Conservation (phyloP, 2,113 vertebrate genomes). For the Strix aluco region DNA sequence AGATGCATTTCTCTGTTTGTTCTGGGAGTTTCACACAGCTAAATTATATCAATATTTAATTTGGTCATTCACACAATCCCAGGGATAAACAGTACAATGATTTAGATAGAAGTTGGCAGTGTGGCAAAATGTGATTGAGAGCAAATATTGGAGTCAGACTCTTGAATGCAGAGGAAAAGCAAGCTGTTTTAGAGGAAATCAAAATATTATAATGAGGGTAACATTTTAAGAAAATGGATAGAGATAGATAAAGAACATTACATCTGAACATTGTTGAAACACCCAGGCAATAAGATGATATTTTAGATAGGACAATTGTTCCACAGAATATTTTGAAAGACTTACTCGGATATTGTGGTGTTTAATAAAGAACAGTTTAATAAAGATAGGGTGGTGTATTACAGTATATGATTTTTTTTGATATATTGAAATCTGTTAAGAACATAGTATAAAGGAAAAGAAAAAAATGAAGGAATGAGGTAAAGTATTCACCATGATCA, state of each 20-base stretch:
- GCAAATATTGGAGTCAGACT: background rate
- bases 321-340: background rate
- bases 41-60: background rate
- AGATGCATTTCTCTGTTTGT: background rate
- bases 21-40: background rate
- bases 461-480: background rate
- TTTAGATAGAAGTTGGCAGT: background rate
- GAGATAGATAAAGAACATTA: background rate
- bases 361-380: background rate
- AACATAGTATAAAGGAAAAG: background rate
- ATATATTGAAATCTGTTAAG: background rate
- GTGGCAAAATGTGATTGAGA: background rate
- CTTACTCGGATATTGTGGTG: background rate
- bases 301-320: background rate
- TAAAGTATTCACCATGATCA: background rate
- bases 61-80: background rate
- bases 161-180: background rate
- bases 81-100: background rate
- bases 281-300: background rate
- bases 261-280: background rate
- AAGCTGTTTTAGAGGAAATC: background rate
- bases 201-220: background rate
- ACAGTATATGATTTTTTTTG: accelerated
- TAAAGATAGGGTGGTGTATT: background rate
- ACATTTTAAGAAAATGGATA: background rate